Base-by-base conservation (phyloP, 2,113 vertebrate genomes). In the Psilopsiagon aurifrons region DNA sequence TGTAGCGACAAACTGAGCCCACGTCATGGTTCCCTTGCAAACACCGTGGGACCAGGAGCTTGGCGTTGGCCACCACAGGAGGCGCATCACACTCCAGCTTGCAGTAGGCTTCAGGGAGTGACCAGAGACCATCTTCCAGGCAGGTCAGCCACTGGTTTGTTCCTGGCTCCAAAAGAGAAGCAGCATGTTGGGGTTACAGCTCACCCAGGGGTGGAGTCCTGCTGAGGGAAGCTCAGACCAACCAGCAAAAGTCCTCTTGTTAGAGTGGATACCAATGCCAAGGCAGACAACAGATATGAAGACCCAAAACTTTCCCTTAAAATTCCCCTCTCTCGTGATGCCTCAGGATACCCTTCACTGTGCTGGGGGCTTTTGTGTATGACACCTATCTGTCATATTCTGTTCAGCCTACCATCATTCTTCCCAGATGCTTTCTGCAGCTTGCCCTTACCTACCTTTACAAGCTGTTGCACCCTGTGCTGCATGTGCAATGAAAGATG, bases 91-190 rank as follows among this genome's bases (percentile, higher is more conserved):
- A 99, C 89, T 99, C 99, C 27, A 99, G 95, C 97, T 99, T 99
- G 97, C 99, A 99, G 97, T 99, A 99, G 52, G 98, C 99, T 94
- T 99, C 99, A 0, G 99, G 99, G 70, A 99, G 98, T 3, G 99
- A 99, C 99, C 99, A 99, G 57, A 99, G 98, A 8, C 99, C 98
- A 0, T 99, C 99, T 77, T 99, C 99, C 92, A 99, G 97, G 96
- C 99, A 99, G 67, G 98, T 98, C 96, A 99, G 91, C 98, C 98
- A 98, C 35, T 99, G 98, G 88, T 97, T 99, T 94, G 97, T 96
- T 82, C 99, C 99, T 99, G 95, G 59, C 6, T 80, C 96, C 95
- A 64, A 79, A 84, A 94, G 78, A 97, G 37, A 96, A 94, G 43
- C 17, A 91, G 39, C 1, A 4, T 51, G 49, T 52, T 95, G 47